Evolutionary conservation across 1,140 invertebrate species (phyloP), one percentile per base, ranked within the genome.

Genomic region (Nylanderia fulva): DNA sequence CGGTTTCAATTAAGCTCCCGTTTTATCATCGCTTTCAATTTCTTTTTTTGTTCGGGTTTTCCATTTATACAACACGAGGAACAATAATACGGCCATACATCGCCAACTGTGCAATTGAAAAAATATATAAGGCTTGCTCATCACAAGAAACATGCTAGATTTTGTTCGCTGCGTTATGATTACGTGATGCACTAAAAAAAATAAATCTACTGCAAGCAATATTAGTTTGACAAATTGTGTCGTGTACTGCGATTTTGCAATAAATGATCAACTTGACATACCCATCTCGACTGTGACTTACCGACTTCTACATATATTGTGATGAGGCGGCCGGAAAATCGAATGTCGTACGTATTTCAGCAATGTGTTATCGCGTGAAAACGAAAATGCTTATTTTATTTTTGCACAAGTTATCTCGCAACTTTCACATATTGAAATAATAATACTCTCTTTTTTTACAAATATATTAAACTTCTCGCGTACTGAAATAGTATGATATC

Each of bases 281-380:
- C 87, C 83, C 54, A 71, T 88, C 85, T 86, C 85, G 66, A 33
- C 63, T 84, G 68, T 86, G 71, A 93, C 93, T 94, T 93, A 94
- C 93, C 93, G 92, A 85, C 90, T 92, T 93, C 93, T 94, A 90
- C 76, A 80, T 77, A 86, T 86, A 90, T 86, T 76, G 86, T 68
- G 87, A 74, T 86, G 91, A 90, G 87, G 89, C 91, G 93, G 92
- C 90, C 91, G 84, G 87, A 91, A 90, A 77, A 89, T 86, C 90
- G 71, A 92, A 92, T 90, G 61, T 84, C 68, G 79, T 86, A 64
- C 15, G 68, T 64, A 64, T 83, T 64, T 86, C 54, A 84, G 56
- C 68, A 86, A 84, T 54, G 36, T 82, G 45, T 82, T 82, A 72
- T 71, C 71, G 45, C 45, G 72, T 75, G 72, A 75, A 83, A 84